Evolutionary conservation across 2,888 invertebrate species (phyloP).

Genomic region (Trachelus troglodyta): DNA sequence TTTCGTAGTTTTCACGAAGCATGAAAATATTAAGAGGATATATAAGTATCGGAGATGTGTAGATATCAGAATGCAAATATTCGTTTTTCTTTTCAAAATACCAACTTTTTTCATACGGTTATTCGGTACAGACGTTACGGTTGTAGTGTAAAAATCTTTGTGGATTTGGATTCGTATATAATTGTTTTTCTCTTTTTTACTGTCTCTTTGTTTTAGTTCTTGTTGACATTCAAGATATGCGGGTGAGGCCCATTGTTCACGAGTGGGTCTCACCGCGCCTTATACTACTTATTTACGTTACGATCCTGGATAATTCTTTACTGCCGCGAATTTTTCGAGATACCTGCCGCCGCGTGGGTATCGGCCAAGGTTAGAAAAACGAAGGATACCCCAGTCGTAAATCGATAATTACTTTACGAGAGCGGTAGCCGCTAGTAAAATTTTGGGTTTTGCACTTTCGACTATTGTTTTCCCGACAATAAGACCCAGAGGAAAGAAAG

Average conservation of each 20-base stretch:
- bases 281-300: background rate
- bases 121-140: background rate
- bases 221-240: background rate
- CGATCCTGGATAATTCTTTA: background rate
- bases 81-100: background rate
- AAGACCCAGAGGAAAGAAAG: background rate
- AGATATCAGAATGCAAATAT: background rate
- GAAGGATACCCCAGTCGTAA: constrained; percentile 47
- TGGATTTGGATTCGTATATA: background rate
- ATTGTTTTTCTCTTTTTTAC: background rate
- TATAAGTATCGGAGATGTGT: background rate
- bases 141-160: background rate
- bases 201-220: background rate
- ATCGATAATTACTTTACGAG: constrained; percentile 59
- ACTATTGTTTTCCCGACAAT: background rate
- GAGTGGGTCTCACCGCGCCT: background rate
- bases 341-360: background rate
- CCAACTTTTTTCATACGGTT: background rate
- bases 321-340: background rate
- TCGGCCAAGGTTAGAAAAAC: background rate
- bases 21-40: background rate
- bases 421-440: constrained; percentile 12
- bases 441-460: background rate
- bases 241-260: background rate
- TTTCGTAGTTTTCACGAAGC: background rate